These are phyloP conservation scores for Hypomesus transpacificus DNA, from an alignment of 2,113 vertebrate species.

Conservation along the genomic window DNA sequence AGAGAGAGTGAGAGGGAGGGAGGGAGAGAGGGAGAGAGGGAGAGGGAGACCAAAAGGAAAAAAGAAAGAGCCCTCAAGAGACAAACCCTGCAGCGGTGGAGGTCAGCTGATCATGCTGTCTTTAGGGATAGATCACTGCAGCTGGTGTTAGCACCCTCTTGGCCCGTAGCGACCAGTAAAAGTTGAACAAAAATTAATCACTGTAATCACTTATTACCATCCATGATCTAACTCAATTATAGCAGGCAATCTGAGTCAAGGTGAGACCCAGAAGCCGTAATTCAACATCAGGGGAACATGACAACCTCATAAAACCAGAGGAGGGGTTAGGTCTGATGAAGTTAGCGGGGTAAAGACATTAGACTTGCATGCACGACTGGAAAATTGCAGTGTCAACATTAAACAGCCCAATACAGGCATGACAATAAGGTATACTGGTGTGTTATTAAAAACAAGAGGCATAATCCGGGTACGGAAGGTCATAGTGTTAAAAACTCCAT, in stretches of 20 bases:
- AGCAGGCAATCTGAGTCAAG: constrained; percentile 19
- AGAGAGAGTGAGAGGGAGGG: constrained; percentile 25
- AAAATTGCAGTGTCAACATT: constrained; percentile 16
- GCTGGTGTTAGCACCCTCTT: constrained; percentile 30
- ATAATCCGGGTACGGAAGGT: neutral
- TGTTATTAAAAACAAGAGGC: too few relatives aligned
- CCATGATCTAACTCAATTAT: constrained; percentile 49
- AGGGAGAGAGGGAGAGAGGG: neutral
- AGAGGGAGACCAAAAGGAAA: constrained; percentile 3
- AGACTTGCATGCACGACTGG: constrained; percentile 2
- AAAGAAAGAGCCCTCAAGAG: constrained; percentile 22
- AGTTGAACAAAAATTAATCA: constrained; percentile 49
- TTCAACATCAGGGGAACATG: constrained; percentile 21
- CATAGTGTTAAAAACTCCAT: neutral
- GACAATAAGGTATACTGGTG: too few relatives aligned
- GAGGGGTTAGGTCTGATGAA: neutral
- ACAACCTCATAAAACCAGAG: neutral
- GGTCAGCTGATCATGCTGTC: constrained; percentile 30
- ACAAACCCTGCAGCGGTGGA: constrained; percentile 3
- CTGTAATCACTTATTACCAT: constrained; percentile 32
- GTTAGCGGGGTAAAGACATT: neutral
- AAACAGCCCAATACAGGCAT: too few relatives aligned
- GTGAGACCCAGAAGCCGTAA: constrained; percentile 39
- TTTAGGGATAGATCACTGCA: constrained; percentile 30
- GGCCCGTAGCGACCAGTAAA: constrained; percentile 11